Base-by-base conservation (phyloP, 2,888 invertebrate genomes). In the Priapulus caudatus region DNA sequence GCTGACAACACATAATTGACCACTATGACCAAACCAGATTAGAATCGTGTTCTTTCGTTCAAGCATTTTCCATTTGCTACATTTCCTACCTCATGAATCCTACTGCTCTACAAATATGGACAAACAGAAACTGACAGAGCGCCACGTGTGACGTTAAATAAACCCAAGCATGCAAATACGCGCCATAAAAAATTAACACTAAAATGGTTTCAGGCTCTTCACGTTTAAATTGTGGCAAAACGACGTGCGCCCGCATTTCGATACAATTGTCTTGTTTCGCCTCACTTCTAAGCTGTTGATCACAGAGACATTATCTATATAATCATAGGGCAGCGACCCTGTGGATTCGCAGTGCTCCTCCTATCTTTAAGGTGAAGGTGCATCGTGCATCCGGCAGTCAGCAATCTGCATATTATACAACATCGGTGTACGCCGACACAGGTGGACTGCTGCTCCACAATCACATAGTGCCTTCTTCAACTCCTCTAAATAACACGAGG, bases 1-100 rank as follows among this genome's bases (percentile, higher is more conserved):
- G n/a, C 68, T 33, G 33, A 33, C 10, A 33, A 33, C n/a, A n/a
- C 33, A 33, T 10, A 10, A 33, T 33, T 33, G n/a, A 10, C n/a
- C n/a, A 33, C 10, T n/a, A 33, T 10, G n/a, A 10, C 10, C 33
- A 33, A 33, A 10, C 33, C 33, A 10, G 10, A 33, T 33, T 33
- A 33, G 33, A 10, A 10, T 33, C 10, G 33, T 33, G n/a, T 10
- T n/a, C 33, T 10, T 10, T 33, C 33, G 33, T 33, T 33, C 10
- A 33, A 33, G n/a, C 10, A 33, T 33, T 33, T 33, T 10, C n/a
- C 10, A 10, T 33, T 33, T n/a, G n/a, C n/a, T n/a, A n/a, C n/a
- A n/a, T n/a, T n/a, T n/a, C n/a, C n/a, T n/a, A n/a, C n/a, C n/a
- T n/a, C n/a, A n/a, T n/a, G n/a, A n/a, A n/a, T n/a, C n/a, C n/a